A percentile compares a stretch with the other conserved stretches of the same genome.
Conservation (phyloP, 2,888 invertebrate species). For the Zaprionus bogoriensis region DNA sequence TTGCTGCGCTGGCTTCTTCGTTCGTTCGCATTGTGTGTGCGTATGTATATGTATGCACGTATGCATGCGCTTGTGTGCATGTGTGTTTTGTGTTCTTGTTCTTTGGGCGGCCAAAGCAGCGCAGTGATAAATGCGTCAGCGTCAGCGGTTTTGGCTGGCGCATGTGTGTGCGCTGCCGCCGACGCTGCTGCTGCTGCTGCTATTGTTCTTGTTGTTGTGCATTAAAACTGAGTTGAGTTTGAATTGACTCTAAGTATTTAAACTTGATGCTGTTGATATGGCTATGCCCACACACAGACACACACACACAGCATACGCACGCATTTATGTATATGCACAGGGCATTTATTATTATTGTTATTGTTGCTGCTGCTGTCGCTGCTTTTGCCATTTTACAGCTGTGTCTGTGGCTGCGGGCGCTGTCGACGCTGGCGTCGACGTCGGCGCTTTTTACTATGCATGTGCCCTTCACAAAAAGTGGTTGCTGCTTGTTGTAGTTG, state of each 20-base stretch:
- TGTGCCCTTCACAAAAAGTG: constrained; percentile 51
- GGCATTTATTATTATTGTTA: constrained; percentile 33
- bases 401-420: constrained; percentile 32
- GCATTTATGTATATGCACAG: constrained; percentile 9
- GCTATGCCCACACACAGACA: constrained; percentile 10
- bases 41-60: background rate
- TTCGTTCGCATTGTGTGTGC: constrained; percentile 26
- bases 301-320: background rate
- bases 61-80: constrained; percentile 1
- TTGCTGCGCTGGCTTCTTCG: constrained; percentile 42
- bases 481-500: constrained; percentile 10
- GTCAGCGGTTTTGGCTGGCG: constrained; percentile 41
- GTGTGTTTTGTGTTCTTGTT: constrained; percentile 14
- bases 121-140: constrained; percentile 59
- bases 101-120: constrained; percentile 40
- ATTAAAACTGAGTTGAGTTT: constrained; percentile 59
- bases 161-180: constrained; percentile 5
- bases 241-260: constrained; percentile 47
- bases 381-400: constrained; percentile 46
- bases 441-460: constrained; percentile 15
- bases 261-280: constrained; percentile 36
- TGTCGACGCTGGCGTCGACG: constrained; percentile 19
- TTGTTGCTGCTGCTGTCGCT: constrained; percentile 16
- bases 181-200: constrained; percentile 13
- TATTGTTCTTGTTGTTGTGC: constrained; percentile 45